A percentile compares a stretch with the other conserved stretches of the same genome.
Evolutionary conservation across 1,140 invertebrate genomes (phyloP).

Genomic region (Drosophila carrolli): DNA sequence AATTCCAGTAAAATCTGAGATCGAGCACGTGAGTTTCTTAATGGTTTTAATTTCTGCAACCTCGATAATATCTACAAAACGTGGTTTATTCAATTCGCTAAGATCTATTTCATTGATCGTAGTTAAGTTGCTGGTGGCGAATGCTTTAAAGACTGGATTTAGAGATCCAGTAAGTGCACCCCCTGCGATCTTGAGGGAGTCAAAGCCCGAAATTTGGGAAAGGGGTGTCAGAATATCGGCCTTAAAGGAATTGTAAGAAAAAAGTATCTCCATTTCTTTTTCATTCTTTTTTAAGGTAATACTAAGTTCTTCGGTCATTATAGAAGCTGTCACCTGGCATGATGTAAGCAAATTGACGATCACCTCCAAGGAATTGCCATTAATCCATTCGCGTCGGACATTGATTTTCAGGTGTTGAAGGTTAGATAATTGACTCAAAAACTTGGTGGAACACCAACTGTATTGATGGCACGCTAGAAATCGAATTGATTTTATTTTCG

Average conservation of each 20-base stretch:
- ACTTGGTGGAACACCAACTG: not conserved
- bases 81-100: rapidly evolving
- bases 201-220: not conserved
- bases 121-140: not conserved
- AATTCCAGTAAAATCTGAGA: not conserved
- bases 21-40: not conserved
- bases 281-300: too few relatives aligned
- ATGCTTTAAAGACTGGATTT: not conserved
- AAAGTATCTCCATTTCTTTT: not conserved
- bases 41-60: not conserved
- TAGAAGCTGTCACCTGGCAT: too few relatives aligned
- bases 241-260: not conserved
- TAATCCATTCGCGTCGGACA: too few relatives aligned
- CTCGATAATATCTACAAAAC: not conserved
- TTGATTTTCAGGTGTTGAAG: not conserved
- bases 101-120: not conserved
- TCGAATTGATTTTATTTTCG: not conserved
- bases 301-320: not conserved
- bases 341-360: too few relatives aligned
- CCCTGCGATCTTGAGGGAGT: not conserved
- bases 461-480: not conserved
- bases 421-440: not conserved
- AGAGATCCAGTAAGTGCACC: not conserved
- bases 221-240: not conserved
- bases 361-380: too few relatives aligned